Evolutionary conservation across 2,888 invertebrate species (phyloP).

Genomic region (Xanthorhoe designata): DNA sequence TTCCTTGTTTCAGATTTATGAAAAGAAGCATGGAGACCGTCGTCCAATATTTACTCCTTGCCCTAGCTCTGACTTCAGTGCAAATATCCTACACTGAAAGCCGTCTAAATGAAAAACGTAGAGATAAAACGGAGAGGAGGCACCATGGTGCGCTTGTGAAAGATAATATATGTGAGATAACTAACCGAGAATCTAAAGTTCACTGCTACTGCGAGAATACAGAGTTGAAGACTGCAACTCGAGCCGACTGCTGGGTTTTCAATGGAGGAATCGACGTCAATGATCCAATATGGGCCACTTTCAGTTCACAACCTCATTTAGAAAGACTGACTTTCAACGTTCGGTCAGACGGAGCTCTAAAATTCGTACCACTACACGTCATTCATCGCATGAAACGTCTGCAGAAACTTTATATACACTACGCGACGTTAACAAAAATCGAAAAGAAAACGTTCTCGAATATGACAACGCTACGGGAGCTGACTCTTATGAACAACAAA

Average conservation of each 20-base stretch:
- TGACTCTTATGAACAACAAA: conserved; percentile 89
- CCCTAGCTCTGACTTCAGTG: conserved; percentile 81
- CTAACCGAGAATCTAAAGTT: conserved; percentile 83
- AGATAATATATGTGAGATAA: conserved; percentile 86
- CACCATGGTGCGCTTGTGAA: conserved; percentile 70
- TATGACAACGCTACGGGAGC: conserved; percentile 88
- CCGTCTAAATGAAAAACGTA: conserved; percentile 83
- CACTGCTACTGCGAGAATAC: conserved; percentile 89
- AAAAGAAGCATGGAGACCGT: conserved; percentile 74
- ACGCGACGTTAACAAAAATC: conserved; percentile 89
- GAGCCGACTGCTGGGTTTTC: conserved; percentile 92
- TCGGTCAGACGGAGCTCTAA: conserved; percentile 88
- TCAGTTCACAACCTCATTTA: conserved; percentile 89
- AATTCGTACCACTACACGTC: conserved; percentile 89
- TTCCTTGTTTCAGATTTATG: conserved; percentile 76
- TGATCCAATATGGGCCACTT: conserved; percentile 90
- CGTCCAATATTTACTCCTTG: conserved; percentile 81
- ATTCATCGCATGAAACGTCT: conserved; percentile 88
- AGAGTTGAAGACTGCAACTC: conserved; percentile 85
- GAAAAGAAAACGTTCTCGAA: conserved; percentile 91
- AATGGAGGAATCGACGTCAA: conserved; percentile 88
- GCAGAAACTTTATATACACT: conserved; percentile 88
- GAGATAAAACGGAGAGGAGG: conserved; percentile 80
- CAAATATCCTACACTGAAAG: conserved; percentile 84
- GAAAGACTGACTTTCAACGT: conserved; percentile 89